Percentiles rank a stretch among this genome's conserved stretches.
Conservation (phyloP, 2,797 vertebrate genomes). For the Coendou prehensilis region DNA sequence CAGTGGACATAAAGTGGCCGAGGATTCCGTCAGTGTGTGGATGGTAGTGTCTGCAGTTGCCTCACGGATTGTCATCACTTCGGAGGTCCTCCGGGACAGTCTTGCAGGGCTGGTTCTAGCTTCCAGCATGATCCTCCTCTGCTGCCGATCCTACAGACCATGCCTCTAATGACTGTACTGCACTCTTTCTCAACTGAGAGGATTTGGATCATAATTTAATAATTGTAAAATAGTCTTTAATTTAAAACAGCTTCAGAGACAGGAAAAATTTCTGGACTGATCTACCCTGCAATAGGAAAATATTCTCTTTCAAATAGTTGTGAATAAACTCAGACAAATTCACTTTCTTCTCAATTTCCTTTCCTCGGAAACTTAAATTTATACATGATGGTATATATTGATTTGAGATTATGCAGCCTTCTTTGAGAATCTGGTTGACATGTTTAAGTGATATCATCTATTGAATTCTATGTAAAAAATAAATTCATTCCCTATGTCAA, state of each 20-base stretch:
- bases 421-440: neutral
- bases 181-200: neutral
- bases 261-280: constrained; percentile 35
- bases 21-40: neutral
- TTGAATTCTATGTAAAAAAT: constrained; percentile 38
- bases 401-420: neutral
- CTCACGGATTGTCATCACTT: neutral
- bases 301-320: neutral
- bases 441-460: neutral
- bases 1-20: neutral
- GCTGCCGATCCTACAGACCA: too few relatives aligned
- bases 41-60: neutral
- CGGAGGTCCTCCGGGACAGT: neutral
- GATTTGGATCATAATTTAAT: neutral
- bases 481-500: neutral
- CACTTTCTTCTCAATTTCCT: constrained; percentile 26
- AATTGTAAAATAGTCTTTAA: constrained; percentile 4
- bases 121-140: neutral
- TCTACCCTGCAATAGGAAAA: constrained; percentile 15
- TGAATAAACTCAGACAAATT: neutral
- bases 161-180: neutral
- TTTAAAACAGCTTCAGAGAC: constrained; percentile 22
- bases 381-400: neutral
- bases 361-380: constrained; percentile 21
- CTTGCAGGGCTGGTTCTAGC: neutral